Percentiles rank a stretch among this genome's conserved stretches.
Conservation (phyloP, 2,113 vertebrate species). For the Centropus bengalensis region DNA sequence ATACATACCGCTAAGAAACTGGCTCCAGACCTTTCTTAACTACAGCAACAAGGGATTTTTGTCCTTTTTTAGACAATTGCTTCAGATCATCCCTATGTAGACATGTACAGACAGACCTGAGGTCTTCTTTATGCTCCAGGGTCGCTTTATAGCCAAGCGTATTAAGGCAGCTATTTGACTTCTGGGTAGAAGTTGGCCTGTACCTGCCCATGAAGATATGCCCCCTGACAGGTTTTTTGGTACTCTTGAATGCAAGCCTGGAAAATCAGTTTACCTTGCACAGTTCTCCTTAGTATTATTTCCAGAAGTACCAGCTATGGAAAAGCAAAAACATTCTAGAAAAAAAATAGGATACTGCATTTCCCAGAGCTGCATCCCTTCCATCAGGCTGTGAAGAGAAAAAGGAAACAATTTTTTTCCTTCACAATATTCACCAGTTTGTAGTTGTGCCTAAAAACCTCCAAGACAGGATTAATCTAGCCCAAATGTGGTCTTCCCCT, state of each 20-base stretch:
- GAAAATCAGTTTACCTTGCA: not conserved
- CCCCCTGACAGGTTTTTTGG: not conserved
- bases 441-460: not conserved
- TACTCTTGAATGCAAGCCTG: not conserved
- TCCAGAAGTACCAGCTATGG: not conserved
- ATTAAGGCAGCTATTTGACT: not conserved
- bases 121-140: not conserved
- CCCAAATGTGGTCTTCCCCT: not conserved
- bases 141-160: not conserved
- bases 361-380: not conserved
- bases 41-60: not conserved
- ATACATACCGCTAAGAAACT: not conserved
- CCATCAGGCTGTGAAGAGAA: not conserved
- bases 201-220: not conserved
- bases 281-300: not conserved
- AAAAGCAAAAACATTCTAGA: not conserved
- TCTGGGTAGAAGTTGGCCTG: not conserved
- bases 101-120: not conserved
- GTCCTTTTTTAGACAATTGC: not conserved
- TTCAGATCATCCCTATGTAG: not conserved
- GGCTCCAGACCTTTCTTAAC: not conserved
- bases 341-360: not conserved
- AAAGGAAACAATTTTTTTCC: not conserved
- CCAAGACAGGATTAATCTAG: not conserved
- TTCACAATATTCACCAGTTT: not conserved